These are phyloP conservation scores for Thymelicus acteon DNA, from an alignment of 2,888 invertebrate species.

Conservation along the genomic window DNA sequence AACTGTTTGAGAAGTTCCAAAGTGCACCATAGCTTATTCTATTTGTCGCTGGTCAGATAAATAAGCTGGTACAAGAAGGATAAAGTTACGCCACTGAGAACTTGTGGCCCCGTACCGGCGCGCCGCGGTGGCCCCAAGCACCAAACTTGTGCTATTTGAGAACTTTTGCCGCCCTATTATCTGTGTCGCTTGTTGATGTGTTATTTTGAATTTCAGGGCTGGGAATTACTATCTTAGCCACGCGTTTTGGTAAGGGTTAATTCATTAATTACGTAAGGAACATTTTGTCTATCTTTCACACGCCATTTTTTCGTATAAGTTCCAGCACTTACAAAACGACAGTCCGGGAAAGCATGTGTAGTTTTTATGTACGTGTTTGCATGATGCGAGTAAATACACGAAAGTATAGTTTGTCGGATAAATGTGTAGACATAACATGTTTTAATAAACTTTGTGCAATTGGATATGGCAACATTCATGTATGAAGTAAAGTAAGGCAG, in stretches of 20 bases:
- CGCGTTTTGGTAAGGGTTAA: too few relatives aligned
- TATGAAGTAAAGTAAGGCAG: too few relatives aligned
- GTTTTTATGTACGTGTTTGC: too few relatives aligned
- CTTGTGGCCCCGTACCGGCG: neutral
- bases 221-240: neutral
- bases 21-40: neutral
- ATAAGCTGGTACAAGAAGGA: slow-evolving; percentile 1
- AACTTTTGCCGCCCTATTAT: slow-evolving; percentile 6
- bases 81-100: slow-evolving; percentile 8
- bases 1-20: neutral
- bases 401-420: too few relatives aligned
- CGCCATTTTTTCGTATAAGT: too few relatives aligned
- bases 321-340: too few relatives aligned
- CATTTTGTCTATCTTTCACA: too few relatives aligned
- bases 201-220: slow-evolving; percentile 6
- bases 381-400: too few relatives aligned
- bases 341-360: too few relatives aligned
- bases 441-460: too few relatives aligned
- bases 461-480: neutral
- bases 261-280: too few relatives aligned
- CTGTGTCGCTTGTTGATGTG: slow-evolving; percentile 12
- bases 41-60: slow-evolving; percentile 20
- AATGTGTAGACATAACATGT: too few relatives aligned
- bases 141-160: slow-evolving; percentile 20
- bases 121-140: slow-evolving; percentile 2